Percentiles rank a stretch among this genome's conserved stretches.
Evolutionary conservation across 1,140 invertebrate genomes (phyloP).

Genomic region (Alviniconcha marisindica): DNA sequence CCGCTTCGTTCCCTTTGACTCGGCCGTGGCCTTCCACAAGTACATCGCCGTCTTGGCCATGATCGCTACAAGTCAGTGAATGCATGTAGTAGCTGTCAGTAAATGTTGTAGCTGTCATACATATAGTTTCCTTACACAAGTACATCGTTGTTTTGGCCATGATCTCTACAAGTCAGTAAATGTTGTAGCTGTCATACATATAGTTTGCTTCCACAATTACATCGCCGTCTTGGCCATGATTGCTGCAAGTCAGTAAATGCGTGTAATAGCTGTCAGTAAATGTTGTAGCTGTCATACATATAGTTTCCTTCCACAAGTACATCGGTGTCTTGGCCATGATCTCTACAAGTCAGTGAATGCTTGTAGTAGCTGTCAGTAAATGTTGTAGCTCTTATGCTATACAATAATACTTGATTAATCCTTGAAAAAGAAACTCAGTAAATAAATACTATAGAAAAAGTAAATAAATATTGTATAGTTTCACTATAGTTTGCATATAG

Average conservation of each 20-base stretch:
- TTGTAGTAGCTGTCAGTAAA: no score
- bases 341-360: constrained; percentile 82
- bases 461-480: no score
- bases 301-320: constrained; percentile 99
- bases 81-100: background rate
- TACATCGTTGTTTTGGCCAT: constrained; percentile 96
- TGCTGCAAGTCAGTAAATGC: constrained; percentile 82
- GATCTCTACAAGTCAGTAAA: constrained; percentile 85
- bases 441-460: no score
- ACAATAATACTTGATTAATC: no score
- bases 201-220: constrained; percentile 99
- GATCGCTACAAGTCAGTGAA: constrained; percentile 85
- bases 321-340: constrained; percentile 96
- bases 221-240: constrained; percentile 96
- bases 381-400: no score
- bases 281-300: background rate
- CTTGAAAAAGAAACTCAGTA: no score
- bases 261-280: no score
- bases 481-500: no score
- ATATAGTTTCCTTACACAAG: constrained; percentile 99
- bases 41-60: constrained; percentile 97
- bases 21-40: constrained; percentile 98
- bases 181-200: no score
- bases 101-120: background rate
- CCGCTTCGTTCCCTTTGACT: constrained; percentile 97